Percentiles rank a stretch among this genome's conserved stretches.
Evolutionary conservation across 2,797 vertebrate genomes (phyloP).

Genomic region (Otolemur crassicaudatus): DNA sequence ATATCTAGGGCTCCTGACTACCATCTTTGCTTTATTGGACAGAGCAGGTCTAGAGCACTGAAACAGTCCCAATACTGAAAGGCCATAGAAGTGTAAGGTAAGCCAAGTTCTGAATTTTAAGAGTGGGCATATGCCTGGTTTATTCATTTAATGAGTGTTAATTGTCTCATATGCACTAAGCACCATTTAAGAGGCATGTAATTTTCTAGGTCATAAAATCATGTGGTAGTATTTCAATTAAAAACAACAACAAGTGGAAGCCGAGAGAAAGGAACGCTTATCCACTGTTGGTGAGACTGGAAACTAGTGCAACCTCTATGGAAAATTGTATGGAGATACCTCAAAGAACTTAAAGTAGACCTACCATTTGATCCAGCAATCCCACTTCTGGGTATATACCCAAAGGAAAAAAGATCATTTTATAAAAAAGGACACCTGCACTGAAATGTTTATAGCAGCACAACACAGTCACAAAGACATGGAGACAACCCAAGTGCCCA

Average conservation of each 20-base stretch:
- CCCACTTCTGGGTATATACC: no score
- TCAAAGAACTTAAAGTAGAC: no score
- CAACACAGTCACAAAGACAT: no score
- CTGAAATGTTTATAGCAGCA: no score
- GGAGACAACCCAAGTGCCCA: no score
- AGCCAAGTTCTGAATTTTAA: not conserved
- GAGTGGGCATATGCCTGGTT: not conserved
- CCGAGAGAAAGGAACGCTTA: no score
- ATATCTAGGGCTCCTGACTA: not conserved
- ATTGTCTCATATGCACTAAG: not conserved
- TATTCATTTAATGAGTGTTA: not conserved
- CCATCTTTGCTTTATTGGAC: not conserved
- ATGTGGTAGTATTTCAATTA: not conserved
- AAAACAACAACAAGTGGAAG: not conserved
- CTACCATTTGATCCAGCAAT: no score
- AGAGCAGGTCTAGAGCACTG: not conserved
- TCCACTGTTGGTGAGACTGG: no score
- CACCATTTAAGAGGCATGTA: not conserved
- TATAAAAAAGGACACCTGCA: no score
- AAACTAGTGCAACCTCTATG: no score
- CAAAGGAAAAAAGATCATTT: no score
- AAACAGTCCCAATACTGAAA: not conserved
- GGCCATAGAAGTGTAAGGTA: not conserved
- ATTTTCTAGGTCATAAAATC: constrained; percentile 3
- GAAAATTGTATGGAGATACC: no score